Base-by-base conservation (phyloP, 2,113 vertebrate genomes). In the Antigone vipio region DNA sequence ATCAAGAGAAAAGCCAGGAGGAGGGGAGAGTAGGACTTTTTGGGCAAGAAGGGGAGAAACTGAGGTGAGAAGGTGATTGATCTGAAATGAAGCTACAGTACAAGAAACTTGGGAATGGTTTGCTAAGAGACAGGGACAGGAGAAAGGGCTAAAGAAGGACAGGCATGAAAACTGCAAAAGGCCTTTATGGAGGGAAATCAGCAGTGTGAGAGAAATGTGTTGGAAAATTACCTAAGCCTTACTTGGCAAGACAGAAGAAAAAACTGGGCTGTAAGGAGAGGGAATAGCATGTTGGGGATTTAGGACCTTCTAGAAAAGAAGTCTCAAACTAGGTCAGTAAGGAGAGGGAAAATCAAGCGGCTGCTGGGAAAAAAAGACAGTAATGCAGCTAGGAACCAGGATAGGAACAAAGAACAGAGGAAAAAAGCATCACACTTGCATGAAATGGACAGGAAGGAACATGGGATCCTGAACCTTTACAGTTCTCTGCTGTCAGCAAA, bases 211-310 rank as follows among this genome's bases (percentile, higher is more conserved):
- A 77, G 59, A 91, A 95, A 86, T 15, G 29, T 59, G 44, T 40
- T 55, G 52, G 79, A 86, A 95, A 95, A 95, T 77, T 77, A 86
- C 63, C 38, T 69, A 80, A 90, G 45, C 42, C 14, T 80, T 90
- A 71, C 42, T 88, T 73, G 83, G 83, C 85, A 94, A 53, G 23
- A 83, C 5, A 38, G 30, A 40, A 91, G 55, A 38, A 83, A 77
- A 88, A 95, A 67, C 5, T 42, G 30, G 55, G 76, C 60, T 95
- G 83, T 63, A 92, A 95, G 60, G 30, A 81, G 26, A 78, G 83
- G 85, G 75, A 90, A 88, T 66, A 92, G 76, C 47, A 63, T 74
- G 38, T 24, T 88, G 72, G 75, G 88, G 76, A 91, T 81, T 96
- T 81, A 71, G 64, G 63, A 71, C 55, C 59, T 91, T 91, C 75